Evolutionary conservation across 35 echinoderm and acorn worm species (phyloP), one percentile per base, ranked within the genome.

Genomic region (Apostichopus japonicus): DNA sequence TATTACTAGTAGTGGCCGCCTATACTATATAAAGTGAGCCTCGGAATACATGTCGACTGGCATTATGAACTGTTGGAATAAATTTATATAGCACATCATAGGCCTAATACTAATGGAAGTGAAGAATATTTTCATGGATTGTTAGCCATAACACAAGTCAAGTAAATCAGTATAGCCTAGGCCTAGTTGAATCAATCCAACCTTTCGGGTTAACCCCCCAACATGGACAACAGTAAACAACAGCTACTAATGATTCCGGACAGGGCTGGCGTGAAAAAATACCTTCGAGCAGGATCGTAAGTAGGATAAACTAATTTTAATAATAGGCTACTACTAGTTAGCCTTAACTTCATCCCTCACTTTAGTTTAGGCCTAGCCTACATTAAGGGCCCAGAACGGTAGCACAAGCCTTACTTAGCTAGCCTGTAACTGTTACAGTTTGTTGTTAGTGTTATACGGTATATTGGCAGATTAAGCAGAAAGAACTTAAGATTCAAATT

Each of bases 261-360:
- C 8, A 84, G 81, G n/a, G 21, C 21, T 23, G 81, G 81, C 5
- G 81, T 84, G 19, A 55, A 84, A 6, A 55, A 57, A 57, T 84
- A 57, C 22, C 81, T 84, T 58, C 81, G 81, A 58, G 54, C 81
- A 11, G 81, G 81, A 84, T 56, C 81, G 81, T 84, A 84, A 84
- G 81, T 84, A 59, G 44, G 51, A 52, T 14, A 33, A 52, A 14
- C 14, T 24, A 44, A 79, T 77, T 9, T 23, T 23, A 80, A 6
- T 80, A 14, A 44, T 44, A 24, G 11, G 33, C 33, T 44, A 44
- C 33, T 44, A 44, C 33, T 44, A 44, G 33, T 44, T 4, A 44
- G 23, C 5, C 78, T 80, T 27, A 23, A 33, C 25, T 0, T 23
- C 10, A 5, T 24, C 10, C 15, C 27, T 15, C 24, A 79, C n/a